Percentiles rank a stretch among this genome's conserved stretches.
phyloP scores from a whole-genome alignment of 2,113 vertebrate species.

The Takifugu flavidus region DNA sequence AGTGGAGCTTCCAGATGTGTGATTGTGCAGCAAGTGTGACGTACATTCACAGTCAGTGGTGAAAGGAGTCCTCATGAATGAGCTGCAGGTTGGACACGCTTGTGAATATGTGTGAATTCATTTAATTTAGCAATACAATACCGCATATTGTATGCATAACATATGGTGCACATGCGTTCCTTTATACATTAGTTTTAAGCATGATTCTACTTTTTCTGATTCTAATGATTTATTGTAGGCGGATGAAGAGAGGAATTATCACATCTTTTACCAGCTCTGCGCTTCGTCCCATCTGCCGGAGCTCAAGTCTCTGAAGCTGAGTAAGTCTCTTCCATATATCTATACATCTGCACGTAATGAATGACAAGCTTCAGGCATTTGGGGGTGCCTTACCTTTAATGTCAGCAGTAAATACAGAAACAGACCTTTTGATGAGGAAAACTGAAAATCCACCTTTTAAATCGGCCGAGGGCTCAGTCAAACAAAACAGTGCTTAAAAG shows the following conservation, averaged over 20 bases:
- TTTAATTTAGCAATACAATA: too few relatives aligned
- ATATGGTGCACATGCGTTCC: background rate
- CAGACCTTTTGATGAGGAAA: too few relatives aligned
- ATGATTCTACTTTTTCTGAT: constrained; percentile 1
- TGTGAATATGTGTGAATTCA: background rate
- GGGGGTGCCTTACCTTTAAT: background rate
- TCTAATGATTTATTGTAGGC: constrained; percentile 73
- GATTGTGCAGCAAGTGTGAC: background rate
- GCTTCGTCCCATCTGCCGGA: constrained; percentile 89
- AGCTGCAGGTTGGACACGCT: too few relatives aligned
- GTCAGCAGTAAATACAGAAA: background rate
- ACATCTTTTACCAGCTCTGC: constrained; percentile 98
- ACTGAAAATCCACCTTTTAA: too few relatives aligned
- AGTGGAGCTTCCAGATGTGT: constrained; percentile 15
- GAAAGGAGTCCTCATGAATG: too few relatives aligned
- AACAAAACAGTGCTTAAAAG: too few relatives aligned
- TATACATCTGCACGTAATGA: background rate
- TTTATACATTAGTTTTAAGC: background rate
- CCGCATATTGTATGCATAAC: too few relatives aligned
- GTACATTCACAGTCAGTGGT: too few relatives aligned
- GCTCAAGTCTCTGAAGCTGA: constrained; percentile 85
- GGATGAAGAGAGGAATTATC: constrained; percentile 97
- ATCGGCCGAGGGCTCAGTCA: too few relatives aligned
- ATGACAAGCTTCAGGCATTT: background rate
- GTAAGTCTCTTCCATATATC: constrained; percentile 67